These are phyloP conservation scores for Nematostella vectensis DNA, from an alignment of 92 coral and sea anemone genomes.

Conservation along the genomic window DNA sequence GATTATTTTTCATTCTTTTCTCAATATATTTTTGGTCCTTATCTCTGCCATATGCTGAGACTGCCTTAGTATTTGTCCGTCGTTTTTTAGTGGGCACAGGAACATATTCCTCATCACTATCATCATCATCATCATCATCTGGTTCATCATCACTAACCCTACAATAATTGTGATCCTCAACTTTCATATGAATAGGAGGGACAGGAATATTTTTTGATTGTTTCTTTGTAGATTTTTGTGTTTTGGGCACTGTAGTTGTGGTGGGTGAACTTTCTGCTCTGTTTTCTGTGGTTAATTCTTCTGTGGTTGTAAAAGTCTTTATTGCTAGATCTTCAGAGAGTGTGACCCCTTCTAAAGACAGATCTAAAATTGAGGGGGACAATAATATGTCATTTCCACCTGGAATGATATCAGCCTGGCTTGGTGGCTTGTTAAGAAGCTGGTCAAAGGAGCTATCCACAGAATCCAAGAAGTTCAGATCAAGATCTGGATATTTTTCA, in stretches of 20 bases:
- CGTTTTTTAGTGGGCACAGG: neutral
- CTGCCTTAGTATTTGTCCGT: neutral
- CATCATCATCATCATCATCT: neutral
- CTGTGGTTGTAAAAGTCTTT: no score
- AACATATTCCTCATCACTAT: neutral
- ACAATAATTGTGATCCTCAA: neutral
- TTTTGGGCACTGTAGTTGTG: no score
- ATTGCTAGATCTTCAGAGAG: no score
- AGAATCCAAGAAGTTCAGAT: neutral
- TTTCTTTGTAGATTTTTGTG: no score
- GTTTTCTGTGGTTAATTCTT: no score
- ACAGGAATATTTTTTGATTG: no score
- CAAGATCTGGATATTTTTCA: no score
- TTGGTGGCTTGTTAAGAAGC: neutral
- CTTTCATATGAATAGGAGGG: no score
- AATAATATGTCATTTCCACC: neutral
- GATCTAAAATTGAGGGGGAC: no score
- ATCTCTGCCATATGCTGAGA: neutral
- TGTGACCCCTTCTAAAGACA: no score
- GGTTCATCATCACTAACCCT: neutral
- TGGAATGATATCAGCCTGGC: neutral
- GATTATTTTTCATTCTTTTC: conserved; percentile 19
- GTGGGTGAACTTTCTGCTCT: no score
- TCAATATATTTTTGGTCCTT: conserved; percentile 17
- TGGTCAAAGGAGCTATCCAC: neutral